A percentile compares a stretch with the other conserved stretches of the same genome.
Evolutionary conservation across 2,113 vertebrate species (phyloP).

Genomic region (Formicarius rufipectus): DNA sequence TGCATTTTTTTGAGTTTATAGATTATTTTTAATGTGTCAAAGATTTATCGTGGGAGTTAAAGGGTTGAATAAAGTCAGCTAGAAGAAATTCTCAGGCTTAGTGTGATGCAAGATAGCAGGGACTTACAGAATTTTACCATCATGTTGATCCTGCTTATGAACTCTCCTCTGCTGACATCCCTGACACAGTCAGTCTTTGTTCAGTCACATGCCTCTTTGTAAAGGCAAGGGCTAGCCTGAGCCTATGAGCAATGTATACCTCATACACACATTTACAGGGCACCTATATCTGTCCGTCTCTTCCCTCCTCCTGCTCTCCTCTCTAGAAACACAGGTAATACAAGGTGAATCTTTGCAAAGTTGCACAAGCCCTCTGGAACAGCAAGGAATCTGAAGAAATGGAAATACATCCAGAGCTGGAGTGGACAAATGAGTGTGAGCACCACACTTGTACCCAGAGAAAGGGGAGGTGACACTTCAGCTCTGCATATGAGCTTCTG

Average conservation of each 20-base stretch:
- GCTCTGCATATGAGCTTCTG: not conserved
- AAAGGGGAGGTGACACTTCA: not conserved
- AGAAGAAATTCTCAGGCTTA: slow-evolving; percentile 51
- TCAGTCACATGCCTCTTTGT: not conserved
- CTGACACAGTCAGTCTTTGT: not conserved
- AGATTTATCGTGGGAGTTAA: slow-evolving; percentile 49
- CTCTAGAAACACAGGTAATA: not conserved
- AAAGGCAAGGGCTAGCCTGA: not conserved
- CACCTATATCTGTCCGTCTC: not conserved
- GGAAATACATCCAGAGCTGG: not conserved
- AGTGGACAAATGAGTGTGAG: not conserved
- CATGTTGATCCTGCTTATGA: not conserved
- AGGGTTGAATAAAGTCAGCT: slow-evolving; percentile 47
- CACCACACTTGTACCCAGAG: not conserved
- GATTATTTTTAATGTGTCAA: slow-evolving; percentile 60
- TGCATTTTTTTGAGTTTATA: slow-evolving; percentile 24
- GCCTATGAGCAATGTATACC: not conserved
- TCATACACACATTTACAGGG: not conserved
- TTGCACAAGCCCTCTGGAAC: not conserved
- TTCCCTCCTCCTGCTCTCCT: not conserved
- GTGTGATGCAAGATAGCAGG: slow-evolving; percentile 30
- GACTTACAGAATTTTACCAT: slow-evolving; percentile 15
- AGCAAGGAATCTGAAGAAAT: not conserved
- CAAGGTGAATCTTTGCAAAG: not conserved
- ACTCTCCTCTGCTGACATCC: not conserved